Conservation (phyloP, 2,113 vertebrate genomes). For the Danio rerio region GRCz12tu NC_133194.1:43121501-43122000, state of each 20-base stretch:
- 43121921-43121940: background rate
- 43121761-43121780: background rate
- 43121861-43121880: background rate
- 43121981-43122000: background rate
- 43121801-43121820: background rate
- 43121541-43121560: no score
- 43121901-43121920: background rate
- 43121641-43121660: no score
- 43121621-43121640: no score
- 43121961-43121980: background rate
- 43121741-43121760: background rate
- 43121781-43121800: background rate
- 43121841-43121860: background rate
- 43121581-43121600: no score
- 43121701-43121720: no score
- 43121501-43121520: no score
- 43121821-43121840: background rate
- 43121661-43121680: no score
- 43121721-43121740: background rate
- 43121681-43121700: no score
- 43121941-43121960: conserved; percentile 5
- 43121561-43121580: no score
- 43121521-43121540: no score
- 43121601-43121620: no score
- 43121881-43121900: background rate